Conservation (phyloP, 2,797 vertebrate genomes). For the Manis pentadactyla region DNA sequence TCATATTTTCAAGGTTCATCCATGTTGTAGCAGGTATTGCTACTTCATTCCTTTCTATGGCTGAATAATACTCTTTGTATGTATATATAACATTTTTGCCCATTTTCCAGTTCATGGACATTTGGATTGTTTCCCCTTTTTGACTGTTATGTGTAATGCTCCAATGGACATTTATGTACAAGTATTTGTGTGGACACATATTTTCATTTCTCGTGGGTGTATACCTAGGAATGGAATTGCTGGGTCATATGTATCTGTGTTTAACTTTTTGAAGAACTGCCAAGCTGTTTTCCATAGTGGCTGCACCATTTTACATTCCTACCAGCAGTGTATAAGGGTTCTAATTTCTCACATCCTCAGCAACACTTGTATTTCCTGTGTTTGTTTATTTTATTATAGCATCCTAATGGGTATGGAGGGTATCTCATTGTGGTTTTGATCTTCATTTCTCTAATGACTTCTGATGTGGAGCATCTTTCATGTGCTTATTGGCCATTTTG, state of each 20-base stretch:
- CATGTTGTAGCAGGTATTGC: neutral
- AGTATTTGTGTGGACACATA: neutral
- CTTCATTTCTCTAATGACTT: neutral
- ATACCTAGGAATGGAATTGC: neutral
- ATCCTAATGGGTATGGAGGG: neutral
- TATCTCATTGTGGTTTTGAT: neutral
- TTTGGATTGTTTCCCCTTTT: neutral
- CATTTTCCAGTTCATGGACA: neutral
- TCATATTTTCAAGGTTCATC: neutral
- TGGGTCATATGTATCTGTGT: neutral
- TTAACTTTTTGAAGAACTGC: neutral
- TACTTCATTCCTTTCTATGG: neutral
- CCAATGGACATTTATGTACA: neutral
- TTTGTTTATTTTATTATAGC: neutral
- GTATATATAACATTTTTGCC: neutral
- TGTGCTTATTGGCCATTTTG: neutral
- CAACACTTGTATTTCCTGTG: neutral
- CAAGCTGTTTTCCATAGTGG: neutral
- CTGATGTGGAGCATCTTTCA: neutral
- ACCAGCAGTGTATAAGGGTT: neutral
- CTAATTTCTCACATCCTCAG: neutral
- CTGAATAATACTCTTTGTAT: neutral
- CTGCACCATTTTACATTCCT: neutral
- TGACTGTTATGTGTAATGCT: neutral
- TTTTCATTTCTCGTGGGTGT: neutral